phyloP scores from a whole-genome alignment of 1,140 invertebrate species.

The Goniozus legneri region DNA sequence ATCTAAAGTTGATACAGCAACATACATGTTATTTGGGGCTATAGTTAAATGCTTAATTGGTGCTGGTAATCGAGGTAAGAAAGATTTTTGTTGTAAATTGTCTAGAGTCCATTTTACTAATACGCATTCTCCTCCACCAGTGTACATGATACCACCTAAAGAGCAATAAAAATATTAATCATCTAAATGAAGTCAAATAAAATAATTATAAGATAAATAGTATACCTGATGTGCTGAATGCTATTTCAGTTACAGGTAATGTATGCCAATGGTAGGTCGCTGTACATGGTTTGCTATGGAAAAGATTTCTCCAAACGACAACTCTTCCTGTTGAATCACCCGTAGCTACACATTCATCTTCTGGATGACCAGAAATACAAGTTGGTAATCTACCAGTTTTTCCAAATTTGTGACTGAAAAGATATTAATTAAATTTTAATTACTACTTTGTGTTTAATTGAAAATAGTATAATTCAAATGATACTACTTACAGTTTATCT shows the following conservation, averaged over 20 bases:
- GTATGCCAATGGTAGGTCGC: slow-evolving; percentile 78
- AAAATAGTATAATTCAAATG: neutral
- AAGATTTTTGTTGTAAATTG: slow-evolving; percentile 58
- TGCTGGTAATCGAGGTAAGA: slow-evolving; percentile 71
- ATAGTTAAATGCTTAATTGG: slow-evolving; percentile 66
- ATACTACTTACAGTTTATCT: slow-evolving; percentile 23
- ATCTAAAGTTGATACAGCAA: slow-evolving; percentile 68
- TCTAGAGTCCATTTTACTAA: slow-evolving; percentile 74
- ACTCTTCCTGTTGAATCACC: slow-evolving; percentile 69
- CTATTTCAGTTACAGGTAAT: slow-evolving; percentile 66
- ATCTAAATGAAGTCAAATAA: no score
- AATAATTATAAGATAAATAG: slow-evolving; percentile 19
- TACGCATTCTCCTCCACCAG: slow-evolving; percentile 75
- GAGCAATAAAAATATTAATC: neutral
- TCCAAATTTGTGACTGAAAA: slow-evolving; percentile 28
- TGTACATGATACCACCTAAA: slow-evolving; percentile 65
- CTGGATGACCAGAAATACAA: slow-evolving; percentile 68
- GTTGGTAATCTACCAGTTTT: slow-evolving; percentile 58
- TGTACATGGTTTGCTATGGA: slow-evolving; percentile 44
- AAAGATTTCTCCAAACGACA: slow-evolving; percentile 62
- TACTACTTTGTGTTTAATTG: slow-evolving; percentile 3
- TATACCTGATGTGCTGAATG: slow-evolving; percentile 68
- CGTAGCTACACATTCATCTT: slow-evolving; percentile 64
- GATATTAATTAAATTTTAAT: neutral
- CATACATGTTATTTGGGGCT: slow-evolving; percentile 62